Base-by-base conservation (phyloP, 1,140 invertebrate species). In the Drosophila triauraria region DNA sequence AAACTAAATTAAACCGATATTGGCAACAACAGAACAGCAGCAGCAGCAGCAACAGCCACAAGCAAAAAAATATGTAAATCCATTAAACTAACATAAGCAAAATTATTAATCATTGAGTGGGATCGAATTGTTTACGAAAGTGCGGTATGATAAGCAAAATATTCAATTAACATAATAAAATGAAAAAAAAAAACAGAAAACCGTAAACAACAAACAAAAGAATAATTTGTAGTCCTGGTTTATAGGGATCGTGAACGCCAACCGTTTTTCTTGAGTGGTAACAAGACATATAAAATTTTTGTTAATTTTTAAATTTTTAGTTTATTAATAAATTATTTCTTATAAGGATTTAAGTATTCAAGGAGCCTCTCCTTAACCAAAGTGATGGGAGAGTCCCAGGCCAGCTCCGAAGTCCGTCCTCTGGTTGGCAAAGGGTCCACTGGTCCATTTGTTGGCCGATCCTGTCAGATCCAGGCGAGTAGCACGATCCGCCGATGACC, bases 121-220 rank as follows among this genome's bases (percentile, higher is more conserved):
- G 69, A 79, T 72, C 75, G 77, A 79, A 65, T 78, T 79, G 59
- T 64, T 80, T 71, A 63, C 67, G 64, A 65, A 70, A 54, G 77
- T 64, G 80, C 64, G 61, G 53, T 88, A 88, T 62, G 58, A 71
- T 90, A 90, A 88, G 69, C 62, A 78, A 70, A 90, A 75, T 90
- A 90, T 80, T 88, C 84, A 88, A 88, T 65, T 87, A 84, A 80
- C 75, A 58, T 58, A 82, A 87, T 87, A 87, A 87, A 74, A 70
- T 70, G 60, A 70, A 53, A 70, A 47, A 48, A 40, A 44, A 62
- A 32, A 60, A 60, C 25, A 40, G 46, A 64, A 43, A 67, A 60
- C 40, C 61, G 61, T 30, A 61, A 59, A 32, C 44, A 62, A 53
- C 27, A 25, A 23, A 12, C 6, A 40, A 3, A 30, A 75, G n/a